Percentiles rank a stretch among this genome's conserved stretches.
Evolutionary conservation across 2,888 invertebrate species (phyloP).

Genomic region (Callimorpha dominula): DNA sequence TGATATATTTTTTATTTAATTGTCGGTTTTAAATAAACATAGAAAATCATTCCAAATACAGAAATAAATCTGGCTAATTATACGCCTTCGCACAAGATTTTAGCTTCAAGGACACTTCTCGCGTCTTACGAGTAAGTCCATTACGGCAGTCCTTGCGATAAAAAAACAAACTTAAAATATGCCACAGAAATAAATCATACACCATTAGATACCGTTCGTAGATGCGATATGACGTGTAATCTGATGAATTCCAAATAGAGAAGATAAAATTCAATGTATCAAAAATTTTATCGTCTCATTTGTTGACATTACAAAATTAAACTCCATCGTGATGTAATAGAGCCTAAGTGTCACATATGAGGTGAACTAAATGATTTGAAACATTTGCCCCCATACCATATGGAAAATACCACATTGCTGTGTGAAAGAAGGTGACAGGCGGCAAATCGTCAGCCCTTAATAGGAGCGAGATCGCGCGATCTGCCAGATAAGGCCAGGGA

Average conservation of each 20-base stretch:
- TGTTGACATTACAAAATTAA: not conserved
- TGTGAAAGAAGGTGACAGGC: constrained; percentile 56
- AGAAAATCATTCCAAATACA: too few relatives aligned
- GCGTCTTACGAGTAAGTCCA: too few relatives aligned
- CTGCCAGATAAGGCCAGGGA: constrained; percentile 66
- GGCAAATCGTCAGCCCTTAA: constrained; percentile 67
- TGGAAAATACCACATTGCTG: constrained; percentile 45
- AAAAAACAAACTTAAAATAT: too few relatives aligned
- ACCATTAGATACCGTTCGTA: too few relatives aligned
- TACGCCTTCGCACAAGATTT: too few relatives aligned
- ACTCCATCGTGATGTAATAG: not conserved
- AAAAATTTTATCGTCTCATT: not conserved
- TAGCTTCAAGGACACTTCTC: too few relatives aligned
- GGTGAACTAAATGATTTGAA: constrained; percentile 21
- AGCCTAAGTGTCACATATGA: not conserved
- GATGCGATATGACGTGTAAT: not conserved
- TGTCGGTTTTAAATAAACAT: too few relatives aligned
- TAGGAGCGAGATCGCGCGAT: constrained; percentile 65
- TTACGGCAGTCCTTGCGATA: too few relatives aligned
- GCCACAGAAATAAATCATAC: too few relatives aligned
- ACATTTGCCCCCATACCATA: constrained; percentile 38
- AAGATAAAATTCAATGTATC: too few relatives aligned
- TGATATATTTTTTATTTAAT: too few relatives aligned
- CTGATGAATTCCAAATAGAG: not conserved
- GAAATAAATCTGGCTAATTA: too few relatives aligned